Evolutionary conservation across 2,888 invertebrate genomes (phyloP), one percentile per base, ranked within the genome.

Genomic region (Eledona agricola): DNA sequence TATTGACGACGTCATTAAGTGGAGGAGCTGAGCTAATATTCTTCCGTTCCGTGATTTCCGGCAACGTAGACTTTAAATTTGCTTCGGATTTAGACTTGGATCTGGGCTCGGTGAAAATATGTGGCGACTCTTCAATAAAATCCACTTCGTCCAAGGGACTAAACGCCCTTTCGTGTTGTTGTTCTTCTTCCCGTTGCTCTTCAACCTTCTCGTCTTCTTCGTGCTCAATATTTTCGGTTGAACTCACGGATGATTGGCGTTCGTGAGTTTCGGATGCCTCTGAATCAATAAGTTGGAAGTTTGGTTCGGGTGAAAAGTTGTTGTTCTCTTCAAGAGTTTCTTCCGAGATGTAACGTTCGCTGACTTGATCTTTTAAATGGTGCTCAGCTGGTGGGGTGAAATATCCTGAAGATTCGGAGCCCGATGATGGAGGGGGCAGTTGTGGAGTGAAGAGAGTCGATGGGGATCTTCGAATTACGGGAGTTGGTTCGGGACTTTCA

Each of bases 371-470:
- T 16, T 53, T 53, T 10, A 43, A 15, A 26, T 51, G 51, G 2
- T 72, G 71, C 37, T 73, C 72, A 1, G 72, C 71, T 4, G 76
- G 75, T 28, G 77, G 77, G 2, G 77, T 77, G 53, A 72, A 75
- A 55, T 76, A 77, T 10, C 75, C 77, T 3, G 76, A 75, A 43
- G 77, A 75, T 55, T 76, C 76, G 0, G 76, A 76, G 9, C 76
- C 76, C 1, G 74, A 74, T 2, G 74, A 73, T 45, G 65, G 55
- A 1, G 64, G 65, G 1, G 65, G 63, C n/a, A 28, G 16, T 23
- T 11, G 40, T 32, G 42, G 37, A 10, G 45, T 50, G 43, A 47
- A 13, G 25, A 32, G 34, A 29, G 51, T 51, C 4, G 64, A 59
- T 11, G 65, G 60, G 17, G 56, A n/a, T 13, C 63, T 42, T 4